Evolutionary conservation across 2,888 invertebrate species (phyloP).

Genomic region (Lypha dubia): DNA sequence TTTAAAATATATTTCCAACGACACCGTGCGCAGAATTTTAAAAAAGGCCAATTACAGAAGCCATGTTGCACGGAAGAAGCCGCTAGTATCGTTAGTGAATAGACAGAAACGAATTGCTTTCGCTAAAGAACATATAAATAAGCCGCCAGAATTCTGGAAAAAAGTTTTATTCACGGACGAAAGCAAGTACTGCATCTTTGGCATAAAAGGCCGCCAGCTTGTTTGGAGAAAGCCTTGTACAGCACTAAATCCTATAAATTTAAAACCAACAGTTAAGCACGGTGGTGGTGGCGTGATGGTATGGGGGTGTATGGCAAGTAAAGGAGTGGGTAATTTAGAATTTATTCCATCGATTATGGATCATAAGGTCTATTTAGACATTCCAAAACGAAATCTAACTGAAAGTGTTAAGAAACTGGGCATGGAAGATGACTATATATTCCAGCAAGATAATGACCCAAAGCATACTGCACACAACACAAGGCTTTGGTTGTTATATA

Average conservation of each 20-base stretch:
- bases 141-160: constrained; percentile 43
- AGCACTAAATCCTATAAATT: constrained; percentile 36
- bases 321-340: too few species aligned
- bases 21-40: constrained; percentile 30
- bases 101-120: constrained; percentile 44
- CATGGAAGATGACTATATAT: too few species aligned
- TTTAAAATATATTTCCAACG: constrained; percentile 27
- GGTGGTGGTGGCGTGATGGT: constrained; percentile 29
- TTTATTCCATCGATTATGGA: too few species aligned
- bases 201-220: too few species aligned
- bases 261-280: constrained; percentile 27
- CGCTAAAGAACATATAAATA: constrained; percentile 39
- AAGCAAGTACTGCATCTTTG: too few species aligned
- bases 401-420: too few species aligned
- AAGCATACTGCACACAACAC: too few species aligned
- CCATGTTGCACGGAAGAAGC: constrained; percentile 38
- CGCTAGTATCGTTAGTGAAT: constrained; percentile 41
- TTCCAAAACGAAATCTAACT: too few species aligned
- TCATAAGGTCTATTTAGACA: too few species aligned
- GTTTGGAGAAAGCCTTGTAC: constrained; percentile 35
- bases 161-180: too few species aligned
- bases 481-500: background rate
- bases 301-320: constrained; percentile 16
- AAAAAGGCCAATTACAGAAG: constrained; percentile 25
- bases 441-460: too few species aligned